Evolutionary conservation across 2,113 vertebrate genomes (phyloP).

Genomic region (Athene noctua): DNA sequence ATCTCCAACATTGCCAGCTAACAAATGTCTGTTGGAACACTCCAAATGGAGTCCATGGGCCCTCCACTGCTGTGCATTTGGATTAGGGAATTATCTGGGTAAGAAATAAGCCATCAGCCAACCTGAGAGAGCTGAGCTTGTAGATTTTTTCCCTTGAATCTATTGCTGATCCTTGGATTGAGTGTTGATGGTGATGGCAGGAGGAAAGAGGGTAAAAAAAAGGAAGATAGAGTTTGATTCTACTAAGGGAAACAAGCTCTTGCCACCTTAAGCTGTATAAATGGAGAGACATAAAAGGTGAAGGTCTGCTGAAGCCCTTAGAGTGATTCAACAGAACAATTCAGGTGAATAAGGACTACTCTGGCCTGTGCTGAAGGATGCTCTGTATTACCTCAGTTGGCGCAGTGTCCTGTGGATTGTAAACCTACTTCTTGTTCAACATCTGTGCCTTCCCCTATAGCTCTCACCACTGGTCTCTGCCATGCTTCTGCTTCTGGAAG

Average conservation of each 20-base stretch:
- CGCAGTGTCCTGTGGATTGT: neutral
- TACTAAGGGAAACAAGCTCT: neutral
- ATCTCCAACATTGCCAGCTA: neutral
- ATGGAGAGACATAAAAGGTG: neutral
- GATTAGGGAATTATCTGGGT: neutral
- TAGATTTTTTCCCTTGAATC: neutral
- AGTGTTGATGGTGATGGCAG: neutral
- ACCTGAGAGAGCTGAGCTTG: neutral
- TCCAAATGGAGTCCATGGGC: neutral
- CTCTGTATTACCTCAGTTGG: neutral
- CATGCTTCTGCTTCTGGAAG: neutral
- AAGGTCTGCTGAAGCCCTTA: neutral
- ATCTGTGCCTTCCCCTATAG: accelerated
- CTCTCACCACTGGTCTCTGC: neutral
- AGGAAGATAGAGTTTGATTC: neutral
- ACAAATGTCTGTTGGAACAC: neutral
- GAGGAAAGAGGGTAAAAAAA: too few species aligned
- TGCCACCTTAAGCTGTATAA: neutral
- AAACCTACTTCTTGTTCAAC: neutral
- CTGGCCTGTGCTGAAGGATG: neutral
- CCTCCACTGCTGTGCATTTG: neutral
- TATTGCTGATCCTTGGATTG: neutral
- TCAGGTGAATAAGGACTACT: neutral
- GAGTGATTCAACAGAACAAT: neutral
- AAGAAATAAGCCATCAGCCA: neutral